Conservation (phyloP, 1,140 invertebrate species). For the Ridgeia piscesae region DNA sequence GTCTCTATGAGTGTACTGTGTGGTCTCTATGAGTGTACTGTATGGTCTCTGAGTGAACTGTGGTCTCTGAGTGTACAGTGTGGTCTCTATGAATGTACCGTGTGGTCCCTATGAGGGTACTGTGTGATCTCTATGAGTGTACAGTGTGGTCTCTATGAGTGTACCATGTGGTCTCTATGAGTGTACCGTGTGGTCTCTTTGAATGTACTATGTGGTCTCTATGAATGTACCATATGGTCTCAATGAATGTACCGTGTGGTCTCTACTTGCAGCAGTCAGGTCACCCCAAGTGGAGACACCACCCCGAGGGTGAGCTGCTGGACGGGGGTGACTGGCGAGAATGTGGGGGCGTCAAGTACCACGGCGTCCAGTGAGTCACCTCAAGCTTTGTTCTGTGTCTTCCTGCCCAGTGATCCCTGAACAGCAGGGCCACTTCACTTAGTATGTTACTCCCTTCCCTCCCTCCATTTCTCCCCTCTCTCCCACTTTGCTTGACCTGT, state of each 20-base stretch:
- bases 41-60: too few relatives aligned
- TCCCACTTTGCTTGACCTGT: too few relatives aligned
- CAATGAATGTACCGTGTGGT: neutral
- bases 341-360: neutral
- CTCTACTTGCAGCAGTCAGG: neutral
- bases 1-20: too few relatives aligned
- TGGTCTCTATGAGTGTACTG: too few relatives aligned
- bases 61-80: neutral
- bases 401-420: neutral
- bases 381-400: neutral
- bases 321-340: neutral
- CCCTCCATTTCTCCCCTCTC: too few relatives aligned
- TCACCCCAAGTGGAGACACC: neutral
- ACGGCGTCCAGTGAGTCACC: neutral
- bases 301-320: neutral
- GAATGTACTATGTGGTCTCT: neutral
- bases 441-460: too few relatives aligned
- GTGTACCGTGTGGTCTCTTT: neutral
- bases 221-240: neutral
- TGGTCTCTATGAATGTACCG: neutral
- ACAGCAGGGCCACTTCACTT: too few relatives aligned
- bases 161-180: too few relatives aligned
- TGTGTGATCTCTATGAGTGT: too few relatives aligned
- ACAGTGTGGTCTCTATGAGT: too few relatives aligned
- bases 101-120: neutral